Percentiles rank a stretch among this genome's conserved stretches.
Evolutionary conservation across 2,797 vertebrate species (phyloP).

Genomic region (Onychomys arenicola): DNA sequence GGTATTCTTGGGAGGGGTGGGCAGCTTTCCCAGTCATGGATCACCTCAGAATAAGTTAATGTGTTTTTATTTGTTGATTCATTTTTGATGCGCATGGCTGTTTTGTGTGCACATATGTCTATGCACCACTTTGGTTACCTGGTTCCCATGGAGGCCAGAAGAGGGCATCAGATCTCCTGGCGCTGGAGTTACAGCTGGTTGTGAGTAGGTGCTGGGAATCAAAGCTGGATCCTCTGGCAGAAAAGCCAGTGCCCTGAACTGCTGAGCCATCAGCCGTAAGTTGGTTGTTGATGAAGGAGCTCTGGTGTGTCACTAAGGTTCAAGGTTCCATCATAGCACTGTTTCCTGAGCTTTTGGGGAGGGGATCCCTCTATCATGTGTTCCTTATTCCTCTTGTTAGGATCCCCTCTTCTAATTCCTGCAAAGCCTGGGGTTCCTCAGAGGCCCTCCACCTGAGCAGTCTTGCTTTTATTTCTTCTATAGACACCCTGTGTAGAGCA

Average conservation of each 20-base stretch:
- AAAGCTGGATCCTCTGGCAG: background rate
- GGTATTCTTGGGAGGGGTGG: background rate
- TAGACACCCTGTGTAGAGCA: background rate
- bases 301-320: background rate
- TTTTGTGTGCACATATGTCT: background rate
- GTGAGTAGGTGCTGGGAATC: background rate
- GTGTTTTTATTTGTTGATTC: background rate
- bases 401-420: background rate
- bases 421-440: background rate
- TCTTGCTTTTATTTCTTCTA: background rate
- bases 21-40: background rate
- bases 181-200: background rate
- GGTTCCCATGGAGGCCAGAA: background rate
- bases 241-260: background rate
- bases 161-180: background rate
- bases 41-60: background rate
- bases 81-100: background rate
- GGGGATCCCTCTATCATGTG: fast-evolving
- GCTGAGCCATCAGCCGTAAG: background rate
- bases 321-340: background rate
- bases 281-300: background rate
- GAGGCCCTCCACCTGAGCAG: background rate
- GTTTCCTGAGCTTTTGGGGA: background rate
- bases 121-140: background rate
- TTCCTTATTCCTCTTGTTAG: background rate